Percentiles rank a stretch among this genome's conserved stretches.
Evolutionary conservation across 2,888 invertebrate species (phyloP).

Genomic region (Syrista parreyssii): DNA sequence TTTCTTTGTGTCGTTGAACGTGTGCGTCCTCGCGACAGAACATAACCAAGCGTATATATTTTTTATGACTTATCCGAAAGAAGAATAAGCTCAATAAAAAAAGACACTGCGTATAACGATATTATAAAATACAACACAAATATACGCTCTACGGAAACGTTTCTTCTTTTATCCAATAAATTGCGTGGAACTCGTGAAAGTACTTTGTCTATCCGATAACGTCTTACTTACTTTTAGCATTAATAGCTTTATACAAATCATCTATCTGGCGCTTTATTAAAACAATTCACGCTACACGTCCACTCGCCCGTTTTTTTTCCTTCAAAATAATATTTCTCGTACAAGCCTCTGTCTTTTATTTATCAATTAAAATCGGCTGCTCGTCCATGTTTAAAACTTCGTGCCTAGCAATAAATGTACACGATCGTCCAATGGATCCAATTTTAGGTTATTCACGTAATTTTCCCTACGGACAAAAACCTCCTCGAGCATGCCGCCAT

Average conservation of each 20-base stretch:
- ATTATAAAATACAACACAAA: neutral
- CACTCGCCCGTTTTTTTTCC: neutral
- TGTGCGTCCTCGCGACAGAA: neutral
- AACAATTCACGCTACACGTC: neutral
- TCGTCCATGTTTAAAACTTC: neutral
- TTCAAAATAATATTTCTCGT: neutral
- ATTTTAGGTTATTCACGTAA: neutral
- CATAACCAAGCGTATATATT: neutral
- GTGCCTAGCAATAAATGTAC: neutral
- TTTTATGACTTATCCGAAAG: neutral
- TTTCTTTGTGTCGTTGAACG: neutral
- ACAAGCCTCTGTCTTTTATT: too few relatives aligned
- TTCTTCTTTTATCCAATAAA: neutral
- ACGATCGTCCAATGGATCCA: neutral
- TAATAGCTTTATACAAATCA: neutral
- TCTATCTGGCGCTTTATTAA: neutral
- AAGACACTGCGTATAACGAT: neutral
- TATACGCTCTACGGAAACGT: neutral
- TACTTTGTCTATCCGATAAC: neutral
- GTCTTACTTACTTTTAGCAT: neutral
- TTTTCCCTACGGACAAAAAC: neutral
- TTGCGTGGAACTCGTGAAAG: neutral
- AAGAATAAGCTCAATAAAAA: neutral
- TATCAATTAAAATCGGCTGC: neutral
- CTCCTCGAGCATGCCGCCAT: neutral